Conservation (phyloP, 2,888 invertebrate genomes). For the Clunio marinus region DNA sequence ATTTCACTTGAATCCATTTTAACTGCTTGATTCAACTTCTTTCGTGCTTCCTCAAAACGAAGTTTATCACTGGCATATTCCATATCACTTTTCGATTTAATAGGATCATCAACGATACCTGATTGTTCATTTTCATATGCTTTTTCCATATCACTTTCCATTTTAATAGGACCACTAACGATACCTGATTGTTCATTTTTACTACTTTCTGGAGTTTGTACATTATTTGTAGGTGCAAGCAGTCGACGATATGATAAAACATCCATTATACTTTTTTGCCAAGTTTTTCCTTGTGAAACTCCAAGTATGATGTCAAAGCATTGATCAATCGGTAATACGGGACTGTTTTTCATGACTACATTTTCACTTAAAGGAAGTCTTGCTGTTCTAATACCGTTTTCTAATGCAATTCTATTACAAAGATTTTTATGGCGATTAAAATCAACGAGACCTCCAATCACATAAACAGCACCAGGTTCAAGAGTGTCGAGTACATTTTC, state of each 20-base stretch:
- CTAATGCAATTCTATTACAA: slow-evolving; percentile 74
- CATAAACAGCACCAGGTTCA: slow-evolving; percentile 74
- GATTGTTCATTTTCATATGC: too few species aligned
- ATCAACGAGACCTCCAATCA: slow-evolving; percentile 96
- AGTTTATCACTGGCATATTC: too few species aligned
- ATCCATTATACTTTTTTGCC: slow-evolving; percentile 73
- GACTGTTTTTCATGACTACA: slow-evolving; percentile 85
- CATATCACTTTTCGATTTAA: too few species aligned
- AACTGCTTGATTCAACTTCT: neutral
- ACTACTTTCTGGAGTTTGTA: too few species aligned
- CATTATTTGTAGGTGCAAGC: too few species aligned
- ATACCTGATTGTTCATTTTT: too few species aligned
- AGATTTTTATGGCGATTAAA: slow-evolving; percentile 94
- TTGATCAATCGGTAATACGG: slow-evolving; percentile 95
- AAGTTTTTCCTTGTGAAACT: slow-evolving; percentile 70
- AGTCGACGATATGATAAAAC: slow-evolving; percentile 75
- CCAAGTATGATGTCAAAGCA: slow-evolving; percentile 79
- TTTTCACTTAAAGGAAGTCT: slow-evolving; percentile 85
- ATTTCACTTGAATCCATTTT: neutral
- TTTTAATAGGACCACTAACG: too few species aligned
- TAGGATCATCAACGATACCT: too few species aligned
- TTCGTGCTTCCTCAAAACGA: too few species aligned
- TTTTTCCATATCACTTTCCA: too few species aligned
- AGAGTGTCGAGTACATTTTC: slow-evolving; percentile 73
- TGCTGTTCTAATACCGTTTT: slow-evolving; percentile 73